Conservation (phyloP, 2,113 vertebrate genomes). For the Balaeniceps rex region DNA sequence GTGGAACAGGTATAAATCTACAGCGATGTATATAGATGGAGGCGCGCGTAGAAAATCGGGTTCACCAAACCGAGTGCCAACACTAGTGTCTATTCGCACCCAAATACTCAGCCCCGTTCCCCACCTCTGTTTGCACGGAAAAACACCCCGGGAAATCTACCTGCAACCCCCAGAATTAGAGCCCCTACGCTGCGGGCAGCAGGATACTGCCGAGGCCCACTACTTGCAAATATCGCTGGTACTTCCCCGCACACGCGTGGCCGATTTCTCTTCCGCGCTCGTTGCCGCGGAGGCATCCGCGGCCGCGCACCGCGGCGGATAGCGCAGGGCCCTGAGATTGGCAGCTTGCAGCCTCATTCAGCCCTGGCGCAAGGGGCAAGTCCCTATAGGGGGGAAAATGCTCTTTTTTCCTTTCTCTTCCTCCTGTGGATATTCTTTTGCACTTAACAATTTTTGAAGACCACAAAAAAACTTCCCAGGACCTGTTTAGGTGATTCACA, state of each 20-base stretch:
- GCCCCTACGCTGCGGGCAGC: fast-evolving
- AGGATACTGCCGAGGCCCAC: background rate
- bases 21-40: fast-evolving
- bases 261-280: fast-evolving
- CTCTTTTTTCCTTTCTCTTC: fast-evolving
- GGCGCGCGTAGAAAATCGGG: fast-evolving
- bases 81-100: background rate
- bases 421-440: too few relatives aligned
- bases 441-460: background rate
- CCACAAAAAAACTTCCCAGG: too few relatives aligned
- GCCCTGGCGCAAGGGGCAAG: background rate
- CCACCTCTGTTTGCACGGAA: background rate
- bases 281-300: background rate
- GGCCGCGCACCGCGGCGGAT: too few relatives aligned
- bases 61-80: background rate
- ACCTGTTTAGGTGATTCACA: background rate
- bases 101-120: background rate
- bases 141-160: background rate
- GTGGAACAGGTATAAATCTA: background rate
- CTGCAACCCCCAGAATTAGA: fast-evolving
- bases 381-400: fast-evolving
- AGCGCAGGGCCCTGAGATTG: too few relatives aligned
- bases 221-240: background rate
- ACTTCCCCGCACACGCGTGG: background rate
- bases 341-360: background rate